phyloP scores from a whole-genome alignment of 64 coral and sea anemone species.

The Montipora foliosa region DNA sequence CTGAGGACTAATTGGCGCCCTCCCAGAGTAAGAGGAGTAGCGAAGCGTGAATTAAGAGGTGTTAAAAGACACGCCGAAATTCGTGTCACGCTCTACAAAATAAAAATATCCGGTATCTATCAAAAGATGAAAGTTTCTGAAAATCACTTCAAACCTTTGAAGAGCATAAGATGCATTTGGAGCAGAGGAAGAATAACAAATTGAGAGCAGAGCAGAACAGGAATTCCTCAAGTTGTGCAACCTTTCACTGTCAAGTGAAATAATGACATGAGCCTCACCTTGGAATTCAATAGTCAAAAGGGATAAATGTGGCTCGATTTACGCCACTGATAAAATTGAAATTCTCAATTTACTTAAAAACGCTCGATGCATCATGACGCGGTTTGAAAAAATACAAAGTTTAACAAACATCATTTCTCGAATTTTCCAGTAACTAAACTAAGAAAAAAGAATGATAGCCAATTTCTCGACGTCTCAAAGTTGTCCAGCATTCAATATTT shows the following conservation, averaged over 20 bases:
- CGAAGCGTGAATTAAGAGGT: neutral
- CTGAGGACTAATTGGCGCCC: neutral
- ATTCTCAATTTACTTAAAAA: neutral
- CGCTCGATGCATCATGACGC: too few species aligned
- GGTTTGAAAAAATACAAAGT: too few species aligned
- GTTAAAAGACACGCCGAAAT: slow-evolving; percentile 6
- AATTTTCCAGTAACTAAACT: too few species aligned
- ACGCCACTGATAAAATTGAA: neutral
- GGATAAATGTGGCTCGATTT: neutral
- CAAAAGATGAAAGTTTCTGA: neutral
- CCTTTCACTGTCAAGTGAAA: neutral
- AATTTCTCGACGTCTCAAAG: too few species aligned
- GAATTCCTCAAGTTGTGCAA: neutral
- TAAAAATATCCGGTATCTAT: too few species aligned
- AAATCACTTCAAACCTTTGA: neutral
- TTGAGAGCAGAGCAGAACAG: neutral
- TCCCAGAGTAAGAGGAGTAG: neutral
- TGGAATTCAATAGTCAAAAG: neutral
- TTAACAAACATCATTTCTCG: too few species aligned
- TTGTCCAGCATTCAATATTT: too few species aligned
- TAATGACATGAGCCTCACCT: neutral
- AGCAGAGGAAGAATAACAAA: too few species aligned
- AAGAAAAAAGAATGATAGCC: too few species aligned
- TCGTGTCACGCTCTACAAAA: neutral
- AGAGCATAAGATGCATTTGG: neutral